Base-by-base conservation (phyloP, 2,797 vertebrate genomes). In the Eurystomus glaucurus region DNA sequence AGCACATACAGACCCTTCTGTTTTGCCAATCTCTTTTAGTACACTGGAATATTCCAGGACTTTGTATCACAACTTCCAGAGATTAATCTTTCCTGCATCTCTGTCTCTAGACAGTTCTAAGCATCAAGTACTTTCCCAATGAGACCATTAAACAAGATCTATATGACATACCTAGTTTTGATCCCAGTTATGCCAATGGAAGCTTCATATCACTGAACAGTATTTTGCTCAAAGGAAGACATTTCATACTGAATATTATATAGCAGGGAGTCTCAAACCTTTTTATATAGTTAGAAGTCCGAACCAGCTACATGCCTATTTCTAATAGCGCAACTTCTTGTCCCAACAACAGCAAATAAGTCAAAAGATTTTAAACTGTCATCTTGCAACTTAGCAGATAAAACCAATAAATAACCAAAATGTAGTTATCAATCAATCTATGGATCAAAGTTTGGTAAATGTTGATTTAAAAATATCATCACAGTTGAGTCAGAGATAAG, bases 301-400 rank as follows among this genome's bases (percentile, higher is more conserved):
- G 45, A 89, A 68, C 5, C 29, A 89, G 26, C 14, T 58, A 31
- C 70, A 58, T 71, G 37, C 5, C 46, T 31, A 35, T 41, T 80
- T 81, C 18, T 65, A 86, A 86, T 3, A 66, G 26, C 17, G 20
- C 28, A 64, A 31, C 28, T 81, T 61, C 28, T 55, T 54, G 18
- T 26, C 74, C 82, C 57, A 87, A 54, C 17, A 89, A 91, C 3
- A 89, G 60, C 41, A 52, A 86, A 79, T 50, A 93, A 75, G 61
- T 12, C 9, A 85, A 66, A 77, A 9, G 20, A 50, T 31, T 88
- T 84, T 74, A 52, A 64, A 69, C 10, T 74, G 48, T 62, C 57
- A 55, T 39, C 68, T 79, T 64, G 29, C 46, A 91, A 80, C 8
- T 79, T 55, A 48, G 6, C 33, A 91, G 51, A 69, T 5, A 65